Conservation (phyloP, 30 jellyfish, hydroid and myxozoan species). For the Cassiopea xamachana region DNA sequence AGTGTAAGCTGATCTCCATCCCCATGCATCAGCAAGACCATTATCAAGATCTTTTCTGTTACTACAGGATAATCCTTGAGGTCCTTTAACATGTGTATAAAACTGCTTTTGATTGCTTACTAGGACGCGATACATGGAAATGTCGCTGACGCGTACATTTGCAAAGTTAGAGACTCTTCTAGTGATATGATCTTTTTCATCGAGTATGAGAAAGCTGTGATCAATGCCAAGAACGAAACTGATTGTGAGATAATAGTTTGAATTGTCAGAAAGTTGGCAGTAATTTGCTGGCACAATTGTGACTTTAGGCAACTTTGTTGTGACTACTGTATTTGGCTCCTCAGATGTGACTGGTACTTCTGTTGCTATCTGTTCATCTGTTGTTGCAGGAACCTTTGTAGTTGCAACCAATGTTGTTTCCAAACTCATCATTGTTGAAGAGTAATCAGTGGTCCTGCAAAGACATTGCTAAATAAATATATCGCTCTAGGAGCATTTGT, state of each 20-base stretch:
- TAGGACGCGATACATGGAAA: constrained; percentile 19
- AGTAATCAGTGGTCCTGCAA: no score
- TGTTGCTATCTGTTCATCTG: neutral
- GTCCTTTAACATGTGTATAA: constrained; percentile 16
- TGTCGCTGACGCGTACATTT: constrained; percentile 10
- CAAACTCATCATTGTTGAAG: no score
- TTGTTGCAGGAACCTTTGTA: neutral
- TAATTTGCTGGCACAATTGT: constrained; percentile 18
- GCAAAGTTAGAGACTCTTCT: constrained; percentile 29
- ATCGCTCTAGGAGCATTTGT: no score
- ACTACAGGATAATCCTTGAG: constrained; percentile 50
- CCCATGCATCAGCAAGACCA: constrained; percentile 51
- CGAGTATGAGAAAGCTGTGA: constrained; percentile 4
- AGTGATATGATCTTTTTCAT: constrained; percentile 32
- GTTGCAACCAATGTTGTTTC: no score
- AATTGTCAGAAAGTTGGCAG: constrained; percentile 29
- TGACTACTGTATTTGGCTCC: constrained; percentile 23
- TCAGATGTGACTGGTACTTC: neutral
- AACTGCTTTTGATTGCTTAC: constrained; percentile 21
- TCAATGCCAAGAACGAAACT: constrained; percentile 56
- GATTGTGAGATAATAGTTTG: constrained; percentile 27
- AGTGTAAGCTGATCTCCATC: constrained; percentile 30
- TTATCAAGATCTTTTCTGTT: constrained; percentile 45
- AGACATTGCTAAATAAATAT: no score
- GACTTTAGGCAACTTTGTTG: constrained; percentile 24